Evolutionary conservation across 1,140 invertebrate genomes (phyloP).

Genomic region (Bathynomus jamesi): DNA sequence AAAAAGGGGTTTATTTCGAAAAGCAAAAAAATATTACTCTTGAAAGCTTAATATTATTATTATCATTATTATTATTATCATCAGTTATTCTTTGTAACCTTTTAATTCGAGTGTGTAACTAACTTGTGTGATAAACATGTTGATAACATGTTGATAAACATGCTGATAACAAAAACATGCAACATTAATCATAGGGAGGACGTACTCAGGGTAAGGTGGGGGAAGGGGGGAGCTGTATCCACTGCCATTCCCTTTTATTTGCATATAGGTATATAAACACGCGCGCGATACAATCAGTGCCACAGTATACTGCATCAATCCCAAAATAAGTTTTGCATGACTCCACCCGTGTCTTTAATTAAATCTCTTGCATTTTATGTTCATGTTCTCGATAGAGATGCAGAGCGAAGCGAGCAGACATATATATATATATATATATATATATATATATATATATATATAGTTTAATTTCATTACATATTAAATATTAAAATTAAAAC

Average conservation of each 20-base stretch:
- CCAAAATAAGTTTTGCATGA: neutral
- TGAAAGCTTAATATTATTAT: neutral
- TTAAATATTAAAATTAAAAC: neutral
- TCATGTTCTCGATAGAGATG: neutral
- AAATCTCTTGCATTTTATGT: neutral
- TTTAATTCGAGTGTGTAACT: neutral
- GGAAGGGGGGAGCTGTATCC: neutral
- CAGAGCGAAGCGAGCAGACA: neutral
- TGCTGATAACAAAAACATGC: neutral
- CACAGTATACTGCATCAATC: neutral
- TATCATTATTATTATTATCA: neutral
- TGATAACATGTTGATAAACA: neutral
- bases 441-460: neutral
- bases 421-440: neutral
- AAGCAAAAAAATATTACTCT: too few relatives aligned
- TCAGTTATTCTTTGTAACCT: neutral
- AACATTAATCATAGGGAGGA: neutral
- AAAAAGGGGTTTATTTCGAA: too few relatives aligned
- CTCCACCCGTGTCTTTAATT: neutral
- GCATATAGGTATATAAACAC: neutral
- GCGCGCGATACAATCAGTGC: neutral
- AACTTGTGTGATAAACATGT: neutral
- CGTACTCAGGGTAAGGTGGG: too few relatives aligned
- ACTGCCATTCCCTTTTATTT: neutral
- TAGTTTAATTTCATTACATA: too few relatives aligned